Percentiles rank a stretch among this genome's conserved stretches.
Conservation (phyloP, 2,888 invertebrate genomes). For the Zhengitettix transpicula region DNA sequence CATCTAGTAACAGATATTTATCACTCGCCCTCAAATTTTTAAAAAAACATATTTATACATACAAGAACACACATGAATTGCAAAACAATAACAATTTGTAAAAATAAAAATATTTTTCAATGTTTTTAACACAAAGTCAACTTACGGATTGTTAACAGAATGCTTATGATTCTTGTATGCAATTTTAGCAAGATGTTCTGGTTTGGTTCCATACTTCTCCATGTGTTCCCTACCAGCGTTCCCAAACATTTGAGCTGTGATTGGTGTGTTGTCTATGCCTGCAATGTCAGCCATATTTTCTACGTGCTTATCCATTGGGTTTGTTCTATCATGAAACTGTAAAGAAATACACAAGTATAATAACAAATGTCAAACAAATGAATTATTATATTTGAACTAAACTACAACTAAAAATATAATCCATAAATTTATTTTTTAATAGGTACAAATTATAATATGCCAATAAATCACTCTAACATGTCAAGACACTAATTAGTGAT, state of each 20-base stretch:
- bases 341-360: no score
- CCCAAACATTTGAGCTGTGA: slow-evolving; percentile 91
- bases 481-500: no score
- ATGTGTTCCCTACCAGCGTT: slow-evolving; percentile 93
- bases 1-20: background rate
- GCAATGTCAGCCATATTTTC: slow-evolving; percentile 66
- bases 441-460: no score
- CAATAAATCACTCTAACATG: no score
- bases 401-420: no score
- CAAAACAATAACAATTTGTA: background rate
- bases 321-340: slow-evolving; percentile 65
- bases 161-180: slow-evolving; percentile 96
- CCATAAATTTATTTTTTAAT: no score
- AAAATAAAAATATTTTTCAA: background rate
- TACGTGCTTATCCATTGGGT: slow-evolving; percentile 80
- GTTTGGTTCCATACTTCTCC: slow-evolving; percentile 85
- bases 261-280: slow-evolving; percentile 67
- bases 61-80: background rate
- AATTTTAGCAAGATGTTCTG: slow-evolving; percentile 91
- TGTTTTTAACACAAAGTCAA: slow-evolving; percentile 12
- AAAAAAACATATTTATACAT: background rate
- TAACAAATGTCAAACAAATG: no score
- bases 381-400: no score
- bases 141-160: slow-evolving; percentile 85
- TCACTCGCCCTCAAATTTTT: background rate